These are phyloP conservation scores for Muntiacus reevesi DNA, from an alignment of 2,113 vertebrate species.

Conservation along the genomic window DNA sequence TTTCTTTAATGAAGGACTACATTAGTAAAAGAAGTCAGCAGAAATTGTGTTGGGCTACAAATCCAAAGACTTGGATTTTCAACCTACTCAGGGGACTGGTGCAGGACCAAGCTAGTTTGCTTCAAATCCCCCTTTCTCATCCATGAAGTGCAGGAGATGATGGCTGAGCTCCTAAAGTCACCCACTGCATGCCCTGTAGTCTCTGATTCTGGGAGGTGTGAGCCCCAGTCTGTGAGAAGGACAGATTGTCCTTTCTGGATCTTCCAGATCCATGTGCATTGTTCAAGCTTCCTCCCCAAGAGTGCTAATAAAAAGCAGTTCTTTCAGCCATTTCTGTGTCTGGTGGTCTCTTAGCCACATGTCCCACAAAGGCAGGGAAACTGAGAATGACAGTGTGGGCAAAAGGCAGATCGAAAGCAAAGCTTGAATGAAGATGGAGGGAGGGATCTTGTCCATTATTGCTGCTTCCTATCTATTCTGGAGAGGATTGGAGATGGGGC, in stretches of 20 bases:
- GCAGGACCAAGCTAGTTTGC: background rate
- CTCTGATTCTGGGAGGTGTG: background rate
- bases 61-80: constrained; percentile 42
- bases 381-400: background rate
- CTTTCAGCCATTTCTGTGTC: background rate
- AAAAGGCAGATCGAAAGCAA: background rate
- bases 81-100: background rate
- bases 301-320: background rate
- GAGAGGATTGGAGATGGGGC: background rate
- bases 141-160: background rate
- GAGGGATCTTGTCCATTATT: background rate
- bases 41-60: background rate
- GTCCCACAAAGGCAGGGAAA: background rate
- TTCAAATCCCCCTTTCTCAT: background rate
- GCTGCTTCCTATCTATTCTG: background rate
- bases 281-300: background rate
- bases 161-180: background rate
- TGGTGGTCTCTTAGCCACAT: background rate
- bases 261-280: background rate
- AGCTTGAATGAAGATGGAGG: background rate
- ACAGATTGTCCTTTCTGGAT: background rate
- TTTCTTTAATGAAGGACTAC: background rate
- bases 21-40: background rate
- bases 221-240: background rate
- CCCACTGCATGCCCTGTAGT: background rate